Evolutionary conservation across 2,113 vertebrate genomes (phyloP).

Genomic region (Elgaria multicarinata): DNA sequence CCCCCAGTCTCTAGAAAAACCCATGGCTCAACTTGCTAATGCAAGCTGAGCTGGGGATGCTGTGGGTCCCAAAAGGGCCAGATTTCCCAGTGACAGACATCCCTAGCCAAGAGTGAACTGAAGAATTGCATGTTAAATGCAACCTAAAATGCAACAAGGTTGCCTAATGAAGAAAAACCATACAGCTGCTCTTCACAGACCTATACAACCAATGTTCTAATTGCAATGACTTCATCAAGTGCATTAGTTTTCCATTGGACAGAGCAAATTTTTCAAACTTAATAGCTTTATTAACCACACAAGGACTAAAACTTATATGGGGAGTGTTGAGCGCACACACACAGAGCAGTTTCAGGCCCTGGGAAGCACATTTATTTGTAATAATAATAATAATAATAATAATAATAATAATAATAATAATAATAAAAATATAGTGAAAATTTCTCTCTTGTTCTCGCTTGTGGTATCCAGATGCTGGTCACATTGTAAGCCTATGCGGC

Average conservation of each 20-base stretch:
- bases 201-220: neutral
- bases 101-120: neutral
- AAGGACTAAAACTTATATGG: neutral
- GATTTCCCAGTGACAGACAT: no score
- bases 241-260: neutral
- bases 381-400: constrained; percentile 25
- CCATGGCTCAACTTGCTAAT: no score
- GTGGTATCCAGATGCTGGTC: no score
- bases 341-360: constrained; percentile 50
- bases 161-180: neutral
- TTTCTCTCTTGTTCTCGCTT: no score
- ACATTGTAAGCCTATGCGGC: no score
- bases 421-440: no score
- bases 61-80: no score
- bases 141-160: neutral
- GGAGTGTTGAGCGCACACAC: neutral
- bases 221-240: neutral
- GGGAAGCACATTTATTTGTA: constrained; percentile 67
- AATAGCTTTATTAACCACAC: neutral
- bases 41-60: no score
- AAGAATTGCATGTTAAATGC: neutral
- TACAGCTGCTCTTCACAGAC: neutral
- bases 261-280: neutral
- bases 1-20: no score
- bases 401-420: constrained; percentile 35